These are phyloP conservation scores for Heliocidaris erythrogramma DNA, from an alignment of 35 echinoderm and acorn worm species.

Conservation along the genomic window DNA sequence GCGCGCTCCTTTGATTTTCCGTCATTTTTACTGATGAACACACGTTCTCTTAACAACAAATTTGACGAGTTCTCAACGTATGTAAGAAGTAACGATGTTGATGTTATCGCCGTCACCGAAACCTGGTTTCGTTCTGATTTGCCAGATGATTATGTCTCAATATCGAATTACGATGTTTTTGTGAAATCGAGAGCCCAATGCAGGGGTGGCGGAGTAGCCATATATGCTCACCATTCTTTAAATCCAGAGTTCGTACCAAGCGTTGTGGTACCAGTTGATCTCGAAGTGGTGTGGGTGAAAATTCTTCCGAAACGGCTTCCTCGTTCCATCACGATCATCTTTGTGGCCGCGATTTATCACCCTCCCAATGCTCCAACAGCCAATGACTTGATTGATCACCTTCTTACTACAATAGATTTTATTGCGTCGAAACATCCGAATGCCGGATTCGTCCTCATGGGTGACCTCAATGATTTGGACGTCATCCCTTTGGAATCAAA, in stretches of 20 bases:
- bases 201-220: too few relatives aligned
- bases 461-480: conserved; percentile 2
- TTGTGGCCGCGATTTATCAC: conserved; percentile 32
- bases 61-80: too few relatives aligned
- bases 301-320: background rate
- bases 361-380: background rate
- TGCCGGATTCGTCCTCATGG: background rate
- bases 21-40: too few relatives aligned
- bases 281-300: conserved; percentile 32
- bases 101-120: too few relatives aligned
- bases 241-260: background rate
- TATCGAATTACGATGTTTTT: too few relatives aligned
- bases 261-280: background rate
- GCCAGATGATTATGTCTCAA: too few relatives aligned
- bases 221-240: background rate
- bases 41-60: too few relatives aligned
- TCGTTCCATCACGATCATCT: background rate
- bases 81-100: too few relatives aligned
- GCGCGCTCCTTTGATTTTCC: too few relatives aligned
- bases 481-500: background rate
- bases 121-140: too few relatives aligned
- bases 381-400: background rate
- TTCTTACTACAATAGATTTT: background rate
- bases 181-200: too few relatives aligned
- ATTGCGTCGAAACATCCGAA: background rate